Percentiles rank a stretch among this genome's conserved stretches.
Conservation (phyloP, 2,888 invertebrate species). For the Chouioia cunea region DNA sequence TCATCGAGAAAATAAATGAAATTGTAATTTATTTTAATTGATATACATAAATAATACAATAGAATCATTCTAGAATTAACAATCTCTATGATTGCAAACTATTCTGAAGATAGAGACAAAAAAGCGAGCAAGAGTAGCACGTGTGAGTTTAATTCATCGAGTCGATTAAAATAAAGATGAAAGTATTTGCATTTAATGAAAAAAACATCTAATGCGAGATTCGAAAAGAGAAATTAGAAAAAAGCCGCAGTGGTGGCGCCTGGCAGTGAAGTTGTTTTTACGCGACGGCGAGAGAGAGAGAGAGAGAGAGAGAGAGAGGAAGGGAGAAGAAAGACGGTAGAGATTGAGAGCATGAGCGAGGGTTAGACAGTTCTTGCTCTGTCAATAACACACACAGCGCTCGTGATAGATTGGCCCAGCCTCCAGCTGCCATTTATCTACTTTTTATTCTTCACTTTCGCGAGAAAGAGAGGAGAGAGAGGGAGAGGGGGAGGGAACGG, state of each 20-base stretch:
- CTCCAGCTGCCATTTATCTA: slow-evolving; percentile 66
- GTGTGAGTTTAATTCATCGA: slow-evolving; percentile 22
- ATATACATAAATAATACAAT: too few relatives aligned
- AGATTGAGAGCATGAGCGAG: slow-evolving; percentile 37
- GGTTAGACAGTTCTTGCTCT: slow-evolving; percentile 64
- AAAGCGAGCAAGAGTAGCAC: too few relatives aligned
- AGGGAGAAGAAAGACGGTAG: slow-evolving; percentile 34
- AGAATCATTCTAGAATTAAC: too few relatives aligned
- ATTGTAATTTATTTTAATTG: too few relatives aligned
- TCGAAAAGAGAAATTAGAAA: slow-evolving; percentile 17
- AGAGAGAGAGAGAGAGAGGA: slow-evolving; percentile 44
- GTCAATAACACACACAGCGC: slow-evolving; percentile 65
- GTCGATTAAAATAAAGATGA: slow-evolving; percentile 41
- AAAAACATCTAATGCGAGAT: slow-evolving; percentile 22
- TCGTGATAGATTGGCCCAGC: slow-evolving; percentile 66
- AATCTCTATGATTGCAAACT: too few relatives aligned
- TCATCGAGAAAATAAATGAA: too few relatives aligned
- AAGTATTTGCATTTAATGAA: slow-evolving; percentile 39
- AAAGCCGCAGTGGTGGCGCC: neutral
- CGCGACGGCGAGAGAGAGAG: slow-evolving; percentile 39
- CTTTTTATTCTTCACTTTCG: slow-evolving; percentile 65
- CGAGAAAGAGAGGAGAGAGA: slow-evolving; percentile 23
- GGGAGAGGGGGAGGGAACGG: neutral
- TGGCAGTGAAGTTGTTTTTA: slow-evolving; percentile 29
- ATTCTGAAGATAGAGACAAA: too few relatives aligned